These are phyloP conservation scores for Eonycteris spelaea DNA, from an alignment of 2,113 vertebrate genomes.

Conservation along the genomic window DNA sequence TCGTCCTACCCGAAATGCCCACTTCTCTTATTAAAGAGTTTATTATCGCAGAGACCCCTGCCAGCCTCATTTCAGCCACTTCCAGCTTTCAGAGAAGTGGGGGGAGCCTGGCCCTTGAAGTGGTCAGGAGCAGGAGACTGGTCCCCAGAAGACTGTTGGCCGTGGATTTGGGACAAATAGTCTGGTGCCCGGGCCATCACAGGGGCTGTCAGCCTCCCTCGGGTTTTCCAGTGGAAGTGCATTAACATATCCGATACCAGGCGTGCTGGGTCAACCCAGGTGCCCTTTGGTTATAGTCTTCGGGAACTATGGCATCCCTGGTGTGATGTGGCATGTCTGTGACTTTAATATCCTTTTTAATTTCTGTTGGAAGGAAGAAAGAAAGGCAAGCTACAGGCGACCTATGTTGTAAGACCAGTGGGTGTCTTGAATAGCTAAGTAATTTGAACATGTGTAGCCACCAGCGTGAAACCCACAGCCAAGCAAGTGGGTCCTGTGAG, in stretches of 20 bases:
- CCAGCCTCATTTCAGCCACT: not conserved
- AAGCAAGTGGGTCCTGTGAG: rapidly evolving
- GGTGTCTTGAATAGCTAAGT: not conserved
- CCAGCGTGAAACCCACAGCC: not conserved
- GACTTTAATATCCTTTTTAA: slow-evolving; percentile 41
- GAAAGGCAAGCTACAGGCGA: not conserved
- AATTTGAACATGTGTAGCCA: not conserved
- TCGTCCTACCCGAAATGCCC: not conserved
- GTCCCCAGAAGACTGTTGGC: not conserved
- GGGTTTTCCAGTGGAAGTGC: not conserved
- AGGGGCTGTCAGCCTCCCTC: not conserved
- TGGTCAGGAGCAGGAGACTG: not conserved
- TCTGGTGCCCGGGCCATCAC: not conserved
- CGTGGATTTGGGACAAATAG: not conserved
- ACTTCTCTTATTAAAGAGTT: not conserved
- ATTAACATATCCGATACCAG: not conserved
- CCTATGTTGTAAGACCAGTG: not conserved
- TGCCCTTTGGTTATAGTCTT: not conserved
- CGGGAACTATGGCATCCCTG: not conserved
- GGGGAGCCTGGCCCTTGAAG: not conserved
- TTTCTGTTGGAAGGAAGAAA: slow-evolving; percentile 1
- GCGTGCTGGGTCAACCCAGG: not conserved
- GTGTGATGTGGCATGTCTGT: not conserved
- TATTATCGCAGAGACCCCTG: not conserved
- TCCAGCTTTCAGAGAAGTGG: not conserved